A percentile compares a stretch with the other conserved stretches of the same genome.
Evolutionary conservation across 2,888 invertebrate species (phyloP).

Genomic region (Tolmerus cingulatus): DNA sequence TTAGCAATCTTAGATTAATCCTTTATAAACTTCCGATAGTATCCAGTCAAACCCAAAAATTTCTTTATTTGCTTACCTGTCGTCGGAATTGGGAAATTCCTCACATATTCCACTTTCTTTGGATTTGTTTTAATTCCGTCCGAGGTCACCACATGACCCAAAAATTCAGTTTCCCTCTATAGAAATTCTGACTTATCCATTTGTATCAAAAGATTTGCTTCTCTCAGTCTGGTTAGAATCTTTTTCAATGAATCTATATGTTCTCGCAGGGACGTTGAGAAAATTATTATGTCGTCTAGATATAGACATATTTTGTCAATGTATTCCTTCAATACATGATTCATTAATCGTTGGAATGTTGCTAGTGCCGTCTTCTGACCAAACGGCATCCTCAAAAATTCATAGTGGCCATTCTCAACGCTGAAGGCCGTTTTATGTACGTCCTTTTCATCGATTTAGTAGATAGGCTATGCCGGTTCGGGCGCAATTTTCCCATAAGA

Average conservation of each 20-base stretch:
- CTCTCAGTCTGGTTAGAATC: no score
- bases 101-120: constrained; percentile 31
- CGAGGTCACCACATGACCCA: background rate
- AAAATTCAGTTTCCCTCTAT: no score
- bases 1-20: constrained; percentile 40
- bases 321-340: no score
- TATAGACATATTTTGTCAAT: no score
- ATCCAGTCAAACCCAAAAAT: constrained; percentile 46
- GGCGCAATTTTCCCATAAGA: no score
- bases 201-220: no score
- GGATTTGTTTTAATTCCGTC: constrained; percentile 42
- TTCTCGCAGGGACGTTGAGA: no score
- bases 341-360: constrained; percentile 29
- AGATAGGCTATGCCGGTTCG: no score
- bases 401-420: background rate
- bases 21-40: constrained; percentile 42
- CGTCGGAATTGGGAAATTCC: background rate
- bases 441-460: constrained; percentile 39
- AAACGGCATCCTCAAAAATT: constrained; percentile 21
- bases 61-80: constrained; percentile 41
- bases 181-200: no score
- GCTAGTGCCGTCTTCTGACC: constrained; percentile 28
- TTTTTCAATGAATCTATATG: no score
- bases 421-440: constrained; percentile 41
- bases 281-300: no score